phyloP scores from a whole-genome alignment of 2,888 invertebrate species.

The Sepiola atlantica region DNA sequence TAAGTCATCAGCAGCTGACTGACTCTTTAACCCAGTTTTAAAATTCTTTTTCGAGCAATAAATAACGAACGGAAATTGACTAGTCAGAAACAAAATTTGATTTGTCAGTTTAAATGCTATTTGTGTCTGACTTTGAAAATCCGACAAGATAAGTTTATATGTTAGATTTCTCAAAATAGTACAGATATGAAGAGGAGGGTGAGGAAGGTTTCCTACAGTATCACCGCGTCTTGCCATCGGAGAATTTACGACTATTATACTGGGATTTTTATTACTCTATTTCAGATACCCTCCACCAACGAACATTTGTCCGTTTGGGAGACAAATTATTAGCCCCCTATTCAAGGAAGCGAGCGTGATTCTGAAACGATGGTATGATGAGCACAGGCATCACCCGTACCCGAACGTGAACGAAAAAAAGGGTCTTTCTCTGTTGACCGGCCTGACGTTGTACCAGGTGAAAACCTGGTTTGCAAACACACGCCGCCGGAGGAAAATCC shows the following conservation, averaged over 20 bases:
- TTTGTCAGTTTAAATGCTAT: too few relatives aligned
- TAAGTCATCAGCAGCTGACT: too few relatives aligned
- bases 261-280: conserved; percentile 4
- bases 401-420: conserved; percentile 53
- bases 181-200: too few relatives aligned
- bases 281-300: conserved; percentile 56
- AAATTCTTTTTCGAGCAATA: too few relatives aligned
- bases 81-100: too few relatives aligned
- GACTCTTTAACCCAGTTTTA: too few relatives aligned
- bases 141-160: too few relatives aligned
- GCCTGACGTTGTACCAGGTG: conserved; percentile 55
- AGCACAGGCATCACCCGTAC: conserved; percentile 55
- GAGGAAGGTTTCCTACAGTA: too few relatives aligned
- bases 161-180: too few relatives aligned
- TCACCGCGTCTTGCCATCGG: not conserved
- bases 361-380: conserved; percentile 53
- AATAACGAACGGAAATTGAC: too few relatives aligned
- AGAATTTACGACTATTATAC: not conserved
- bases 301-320: conserved; percentile 55
- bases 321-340: conserved; percentile 51
- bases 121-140: too few relatives aligned
- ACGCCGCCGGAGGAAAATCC: conserved; percentile 48
- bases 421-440: conserved; percentile 52
- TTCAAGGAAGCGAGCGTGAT: conserved; percentile 49
- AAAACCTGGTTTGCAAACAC: conserved; percentile 56